Evolutionary conservation across 53 echinoderm and acorn worm species (phyloP), one percentile per base, ranked within the genome.

Genomic region (Pentamera pediparva): DNA sequence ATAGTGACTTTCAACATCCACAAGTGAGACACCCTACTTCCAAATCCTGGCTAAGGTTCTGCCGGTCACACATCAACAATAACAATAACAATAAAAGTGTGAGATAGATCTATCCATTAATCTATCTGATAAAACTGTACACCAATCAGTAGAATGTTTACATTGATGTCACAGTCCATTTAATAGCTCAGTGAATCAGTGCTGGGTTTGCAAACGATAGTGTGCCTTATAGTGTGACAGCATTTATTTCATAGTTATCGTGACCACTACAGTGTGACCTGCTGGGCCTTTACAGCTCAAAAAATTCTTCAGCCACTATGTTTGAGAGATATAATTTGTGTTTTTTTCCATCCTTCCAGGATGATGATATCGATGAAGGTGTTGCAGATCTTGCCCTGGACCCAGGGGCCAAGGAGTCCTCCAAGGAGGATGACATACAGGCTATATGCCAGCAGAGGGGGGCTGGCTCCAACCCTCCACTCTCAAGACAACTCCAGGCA

Each of bases 361-460:
- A 89, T 70, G 84, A 85, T 36, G 86, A 84, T 63, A 47, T 81
- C 29, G 87, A 87, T 67, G 84, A 83, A 53, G 74, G 86, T 29
- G 63, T 88, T 58, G 92, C 82, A 24, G 84, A 78, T 39, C 79
- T 92, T 7, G 74, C 81, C 31, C 69, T 89, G 0, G 89, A 86
- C 39, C 61, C 75, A 25, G 76, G 61, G 39, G 83, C 89, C 36
- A 92, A 92, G 62, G 93, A 83, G 33, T 86, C 83, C 38, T 86
- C 86, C 55, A 89, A 93, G 58, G 93, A 93, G 37, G 93, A 93
- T 74, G 93, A 93, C 58, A 93, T 93, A 69, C 86, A 89, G 56
- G 93, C 89, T 53, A 86, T 93, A 25, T 93, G 93, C 53, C 80
- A 86, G 75, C 93, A 93, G 64, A 82, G 89, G 28, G 93, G 93